These are phyloP conservation scores for Meiosimyza decipiens DNA, from an alignment of 2,888 invertebrate genomes.

Conservation along the genomic window DNA sequence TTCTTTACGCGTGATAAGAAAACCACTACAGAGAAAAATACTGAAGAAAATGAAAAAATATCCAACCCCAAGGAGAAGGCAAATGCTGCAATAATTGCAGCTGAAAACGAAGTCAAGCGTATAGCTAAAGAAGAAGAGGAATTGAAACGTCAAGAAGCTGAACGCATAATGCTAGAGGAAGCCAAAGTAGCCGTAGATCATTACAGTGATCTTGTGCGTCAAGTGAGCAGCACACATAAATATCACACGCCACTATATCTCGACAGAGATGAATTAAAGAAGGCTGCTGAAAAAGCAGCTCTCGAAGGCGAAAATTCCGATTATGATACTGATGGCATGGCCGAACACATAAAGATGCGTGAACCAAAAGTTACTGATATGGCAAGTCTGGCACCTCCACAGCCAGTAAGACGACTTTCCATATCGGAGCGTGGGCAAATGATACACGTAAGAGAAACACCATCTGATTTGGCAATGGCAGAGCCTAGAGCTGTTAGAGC, in stretches of 20 bases:
- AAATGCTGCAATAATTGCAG: slow-evolving; percentile 50
- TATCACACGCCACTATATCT: slow-evolving; percentile 70
- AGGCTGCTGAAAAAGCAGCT: slow-evolving; percentile 70
- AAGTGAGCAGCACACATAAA: slow-evolving; percentile 71
- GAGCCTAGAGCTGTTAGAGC: slow-evolving; percentile 28
- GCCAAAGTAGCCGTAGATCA: slow-evolving; percentile 80
- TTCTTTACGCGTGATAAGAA: slow-evolving; percentile 63
- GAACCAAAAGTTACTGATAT: slow-evolving; percentile 53
- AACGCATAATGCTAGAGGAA: slow-evolving; percentile 70
- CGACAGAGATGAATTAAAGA: slow-evolving; percentile 73
- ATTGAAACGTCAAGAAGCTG: slow-evolving; percentile 56
- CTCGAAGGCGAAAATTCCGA: slow-evolving; percentile 52
- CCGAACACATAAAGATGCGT: slow-evolving; percentile 53
- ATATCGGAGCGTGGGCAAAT: slow-evolving; percentile 62
- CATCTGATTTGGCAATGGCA: slow-evolving; percentile 55
- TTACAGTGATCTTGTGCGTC: slow-evolving; percentile 82
- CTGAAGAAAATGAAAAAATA: slow-evolving; percentile 56
- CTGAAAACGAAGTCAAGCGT: slow-evolving; percentile 65
- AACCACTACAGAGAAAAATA: slow-evolving; percentile 57
- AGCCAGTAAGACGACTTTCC: slow-evolving; percentile 60
- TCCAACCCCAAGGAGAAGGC: slow-evolving; percentile 49
- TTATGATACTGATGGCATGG: slow-evolving; percentile 41
- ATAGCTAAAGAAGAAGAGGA: slow-evolving; percentile 60
- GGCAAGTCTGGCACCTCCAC: slow-evolving; percentile 49
- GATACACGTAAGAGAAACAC: slow-evolving; percentile 58